Evolutionary conservation across 2,888 invertebrate species (phyloP).

Genomic region (Trachelus tabidus): DNA sequence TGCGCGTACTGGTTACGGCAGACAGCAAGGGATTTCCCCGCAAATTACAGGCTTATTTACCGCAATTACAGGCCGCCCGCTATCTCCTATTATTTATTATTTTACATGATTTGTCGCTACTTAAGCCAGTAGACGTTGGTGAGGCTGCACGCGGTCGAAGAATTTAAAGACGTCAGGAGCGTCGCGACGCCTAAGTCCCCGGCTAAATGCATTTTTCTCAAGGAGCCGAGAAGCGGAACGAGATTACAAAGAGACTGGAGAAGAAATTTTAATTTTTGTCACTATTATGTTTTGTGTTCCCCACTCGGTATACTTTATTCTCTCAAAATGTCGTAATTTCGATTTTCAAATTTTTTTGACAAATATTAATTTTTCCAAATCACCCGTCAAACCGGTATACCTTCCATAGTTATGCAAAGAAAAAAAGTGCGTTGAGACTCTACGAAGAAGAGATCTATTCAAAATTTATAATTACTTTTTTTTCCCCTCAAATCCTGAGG

Average conservation of each 20-base stretch:
- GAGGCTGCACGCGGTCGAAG: background rate
- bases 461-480: background rate
- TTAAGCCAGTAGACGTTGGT: background rate
- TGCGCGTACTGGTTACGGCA: slow-evolving; percentile 12
- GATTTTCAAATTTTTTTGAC: too few relatives aligned
- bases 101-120: background rate
- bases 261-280: background rate
- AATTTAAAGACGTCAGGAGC: background rate
- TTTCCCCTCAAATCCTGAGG: background rate
- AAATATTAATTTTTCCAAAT: background rate
- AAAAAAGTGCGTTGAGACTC: background rate
- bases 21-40: slow-evolving; percentile 16
- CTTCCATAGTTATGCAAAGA: background rate
- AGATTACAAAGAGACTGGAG: background rate
- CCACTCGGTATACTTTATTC: background rate
- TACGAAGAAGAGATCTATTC: background rate
- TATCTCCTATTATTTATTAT: slow-evolving; percentile 14
- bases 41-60: slow-evolving; percentile 26
- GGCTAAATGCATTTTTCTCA: background rate
- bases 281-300: background rate
- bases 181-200: background rate
- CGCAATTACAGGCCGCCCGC: slow-evolving; percentile 21
- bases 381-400: background rate
- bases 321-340: too few relatives aligned
- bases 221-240: background rate